Evolutionary conservation across 2,888 invertebrate species (phyloP).

Genomic region (Eustalomyia histrio): DNA sequence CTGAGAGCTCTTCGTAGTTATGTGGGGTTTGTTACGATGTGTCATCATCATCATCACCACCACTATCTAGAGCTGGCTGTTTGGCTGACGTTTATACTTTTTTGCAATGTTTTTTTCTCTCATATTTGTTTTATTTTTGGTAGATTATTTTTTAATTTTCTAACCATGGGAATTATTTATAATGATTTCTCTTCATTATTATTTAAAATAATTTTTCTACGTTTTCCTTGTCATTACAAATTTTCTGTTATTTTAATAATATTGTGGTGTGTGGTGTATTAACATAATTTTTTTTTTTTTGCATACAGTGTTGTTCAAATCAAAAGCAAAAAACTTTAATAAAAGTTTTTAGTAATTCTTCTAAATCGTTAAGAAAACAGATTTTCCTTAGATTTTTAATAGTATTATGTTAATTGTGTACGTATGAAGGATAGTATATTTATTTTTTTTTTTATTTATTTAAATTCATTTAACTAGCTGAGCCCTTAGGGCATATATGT

Average conservation of each 20-base stretch:
- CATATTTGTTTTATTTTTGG: conserved; percentile 39
- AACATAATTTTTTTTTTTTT: conserved; percentile 1
- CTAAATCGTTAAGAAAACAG: no score
- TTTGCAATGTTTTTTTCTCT: conserved; percentile 31
- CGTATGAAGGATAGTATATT: no score
- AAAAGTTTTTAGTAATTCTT: no score
- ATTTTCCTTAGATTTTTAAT: no score
- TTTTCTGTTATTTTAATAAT: conserved; percentile 15
- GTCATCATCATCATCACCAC: conserved; percentile 50
- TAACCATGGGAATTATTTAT: conserved; percentile 23
- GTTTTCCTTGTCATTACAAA: conserved; percentile 20
- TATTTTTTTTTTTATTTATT: no score
- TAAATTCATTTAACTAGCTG: no score
- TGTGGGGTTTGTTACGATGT: conserved; percentile 45
- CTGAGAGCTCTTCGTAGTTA: conserved; percentile 24
- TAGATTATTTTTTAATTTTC: background rate
- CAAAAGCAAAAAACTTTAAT: no score
- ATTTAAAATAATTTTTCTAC: background rate
- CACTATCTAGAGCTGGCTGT: conserved; percentile 16
- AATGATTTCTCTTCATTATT: background rate
- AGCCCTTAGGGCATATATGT: no score
- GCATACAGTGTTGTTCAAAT: no score
- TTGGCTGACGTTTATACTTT: conserved; percentile 50
- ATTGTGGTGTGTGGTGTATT: background rate
- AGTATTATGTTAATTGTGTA: no score